phyloP scores from a whole-genome alignment of 92 coral and sea anemone species.

The Zoanthus gigantus region DNA sequence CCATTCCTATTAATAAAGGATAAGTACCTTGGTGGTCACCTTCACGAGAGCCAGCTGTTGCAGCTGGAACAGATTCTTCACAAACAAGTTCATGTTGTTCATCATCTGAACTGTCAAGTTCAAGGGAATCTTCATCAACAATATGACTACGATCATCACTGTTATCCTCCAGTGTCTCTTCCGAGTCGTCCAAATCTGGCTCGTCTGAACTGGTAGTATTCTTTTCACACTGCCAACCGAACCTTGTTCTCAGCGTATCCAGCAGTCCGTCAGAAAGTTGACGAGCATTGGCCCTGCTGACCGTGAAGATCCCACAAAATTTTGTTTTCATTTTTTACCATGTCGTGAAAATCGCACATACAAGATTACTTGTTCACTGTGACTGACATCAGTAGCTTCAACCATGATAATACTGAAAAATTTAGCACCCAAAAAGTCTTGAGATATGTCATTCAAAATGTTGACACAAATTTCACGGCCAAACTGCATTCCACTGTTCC shows the following conservation, averaged over 20 bases:
- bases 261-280: conserved; percentile 56
- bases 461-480: conserved; percentile 54
- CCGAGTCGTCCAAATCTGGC: conserved; percentile 15
- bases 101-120: conserved; percentile 33
- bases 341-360: conserved; percentile 51
- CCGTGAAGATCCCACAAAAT: conserved; percentile 61
- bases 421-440: conserved; percentile 52
- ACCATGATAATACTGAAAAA: conserved; percentile 50
- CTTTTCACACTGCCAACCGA: conserved; percentile 46
- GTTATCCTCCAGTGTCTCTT: conserved; percentile 31
- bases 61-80: conserved; percentile 47
- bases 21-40: conserved; percentile 42
- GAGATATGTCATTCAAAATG: conserved; percentile 50
- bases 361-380: conserved; percentile 51
- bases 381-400: conserved; percentile 56
- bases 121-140: conserved; percentile 46
- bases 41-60: conserved; percentile 27
- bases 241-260: conserved; percentile 42
- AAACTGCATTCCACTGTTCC: conserved; percentile 53
- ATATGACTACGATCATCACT: conserved; percentile 36
- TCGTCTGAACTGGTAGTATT: conserved; percentile 45
- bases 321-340: conserved; percentile 47
- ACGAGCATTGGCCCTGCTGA: conserved; percentile 54
- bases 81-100: conserved; percentile 40
- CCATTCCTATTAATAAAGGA: conserved; percentile 26